A percentile compares a stretch with the other conserved stretches of the same genome.
phyloP scores from a whole-genome alignment of 2,797 vertebrate species.

The Microctenopoma lineatum region DNA sequence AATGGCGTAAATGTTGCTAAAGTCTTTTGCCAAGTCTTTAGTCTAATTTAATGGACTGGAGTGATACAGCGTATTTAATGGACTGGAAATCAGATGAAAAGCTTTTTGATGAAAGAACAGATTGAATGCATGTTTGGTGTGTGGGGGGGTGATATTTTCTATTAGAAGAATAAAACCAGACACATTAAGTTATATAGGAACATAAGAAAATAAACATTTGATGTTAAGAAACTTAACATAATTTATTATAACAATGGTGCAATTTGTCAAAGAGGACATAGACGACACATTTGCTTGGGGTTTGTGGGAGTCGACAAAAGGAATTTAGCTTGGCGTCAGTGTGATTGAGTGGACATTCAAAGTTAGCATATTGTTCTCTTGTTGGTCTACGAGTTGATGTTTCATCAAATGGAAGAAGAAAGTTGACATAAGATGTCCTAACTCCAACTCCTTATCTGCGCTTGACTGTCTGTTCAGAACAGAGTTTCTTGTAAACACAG shows the following conservation, averaged over 20 bases:
- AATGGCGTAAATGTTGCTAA: conserved; percentile 23
- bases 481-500: conserved; percentile 59
- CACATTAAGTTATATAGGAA: conserved; percentile 14
- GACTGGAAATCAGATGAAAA: conserved; percentile 50
- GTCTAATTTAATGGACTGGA: conserved; percentile 44
- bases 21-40: conserved; percentile 35
- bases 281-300: conserved; percentile 9
- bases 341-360: conserved; percentile 41
- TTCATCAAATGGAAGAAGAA: conserved; percentile 56
- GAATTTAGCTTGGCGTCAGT: conserved; percentile 42
- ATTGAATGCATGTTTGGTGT: conserved; percentile 47
- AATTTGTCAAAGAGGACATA: conserved; percentile 10
- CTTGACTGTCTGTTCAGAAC: conserved; percentile 45
- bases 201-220: conserved; percentile 12
- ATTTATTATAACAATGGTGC: background rate
- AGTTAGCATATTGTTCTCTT: conserved; percentile 46
- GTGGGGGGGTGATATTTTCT: conserved; percentile 13
- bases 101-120: conserved; percentile 51
- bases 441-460: conserved; percentile 57
- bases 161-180: conserved; percentile 36
- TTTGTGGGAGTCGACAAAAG: conserved; percentile 34
- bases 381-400: conserved; percentile 36
- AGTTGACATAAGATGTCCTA: conserved; percentile 53
- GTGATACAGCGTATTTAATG: conserved; percentile 38
- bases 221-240: background rate